Evolutionary conservation across 2,888 invertebrate genomes (phyloP).

Genomic region (Ctena decussata): DNA sequence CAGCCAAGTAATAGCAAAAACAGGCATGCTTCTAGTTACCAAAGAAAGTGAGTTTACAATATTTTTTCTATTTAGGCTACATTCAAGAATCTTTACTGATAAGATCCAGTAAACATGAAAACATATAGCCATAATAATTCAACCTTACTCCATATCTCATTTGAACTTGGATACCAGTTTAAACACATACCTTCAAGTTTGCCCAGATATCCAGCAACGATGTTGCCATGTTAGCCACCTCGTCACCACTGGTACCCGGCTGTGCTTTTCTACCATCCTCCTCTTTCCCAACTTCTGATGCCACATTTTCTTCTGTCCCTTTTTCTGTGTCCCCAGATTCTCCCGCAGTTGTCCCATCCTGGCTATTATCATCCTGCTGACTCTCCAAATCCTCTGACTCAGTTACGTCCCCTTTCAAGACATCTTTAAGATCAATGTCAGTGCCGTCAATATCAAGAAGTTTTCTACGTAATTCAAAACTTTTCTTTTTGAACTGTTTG

Average conservation of each 20-base stretch:
- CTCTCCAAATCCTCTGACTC: background rate
- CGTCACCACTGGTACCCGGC: conserved; percentile 45
- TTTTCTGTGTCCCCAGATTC: background rate
- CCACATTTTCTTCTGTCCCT: background rate
- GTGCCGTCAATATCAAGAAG: conserved; percentile 58
- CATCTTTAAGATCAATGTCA: conserved; percentile 18
- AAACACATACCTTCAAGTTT: conserved; percentile 88
- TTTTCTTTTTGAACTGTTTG: background rate
- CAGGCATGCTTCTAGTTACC: too few species aligned
- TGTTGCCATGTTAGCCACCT: conserved; percentile 83
- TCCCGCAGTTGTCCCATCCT: conserved; percentile 8
- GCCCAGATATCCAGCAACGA: conserved; percentile 92
- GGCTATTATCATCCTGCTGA: conserved; percentile 2
- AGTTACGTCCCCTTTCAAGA: conserved; percentile 26
- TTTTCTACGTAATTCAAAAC: conserved; percentile 49
- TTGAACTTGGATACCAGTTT: too few species aligned
- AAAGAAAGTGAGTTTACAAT: too few species aligned
- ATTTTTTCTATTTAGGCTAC: too few species aligned
- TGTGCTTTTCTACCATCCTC: background rate
- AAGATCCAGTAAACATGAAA: too few species aligned
- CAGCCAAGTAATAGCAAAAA: too few species aligned
- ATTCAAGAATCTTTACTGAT: too few species aligned
- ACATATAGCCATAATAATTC: too few species aligned
- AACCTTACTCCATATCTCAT: too few species aligned
- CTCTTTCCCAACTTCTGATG: conserved; percentile 23